phyloP scores from a whole-genome alignment of 2,797 vertebrate genomes.

The Brotogeris chrysoptera region DNA sequence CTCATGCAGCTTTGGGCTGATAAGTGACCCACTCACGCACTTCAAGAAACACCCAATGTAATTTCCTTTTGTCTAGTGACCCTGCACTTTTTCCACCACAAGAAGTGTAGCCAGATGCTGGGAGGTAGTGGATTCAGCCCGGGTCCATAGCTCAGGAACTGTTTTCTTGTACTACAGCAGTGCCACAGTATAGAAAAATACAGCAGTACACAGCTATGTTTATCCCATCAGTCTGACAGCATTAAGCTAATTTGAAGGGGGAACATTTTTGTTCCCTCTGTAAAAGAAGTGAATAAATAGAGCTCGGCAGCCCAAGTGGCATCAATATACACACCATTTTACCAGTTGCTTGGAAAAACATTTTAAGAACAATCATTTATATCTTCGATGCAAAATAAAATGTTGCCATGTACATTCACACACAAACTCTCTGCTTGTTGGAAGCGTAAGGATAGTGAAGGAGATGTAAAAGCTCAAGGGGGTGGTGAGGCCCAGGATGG shows the following conservation, averaged over 20 bases:
- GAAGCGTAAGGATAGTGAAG: not conserved
- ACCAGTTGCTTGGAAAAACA: not conserved
- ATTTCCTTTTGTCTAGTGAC: not conserved
- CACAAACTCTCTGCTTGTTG: not conserved
- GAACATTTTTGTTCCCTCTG: not conserved
- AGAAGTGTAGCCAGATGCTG: not conserved
- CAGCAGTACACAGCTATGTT: not conserved
- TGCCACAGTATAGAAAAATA: not conserved
- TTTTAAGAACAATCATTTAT: not conserved
- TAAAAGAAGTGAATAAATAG: not conserved
- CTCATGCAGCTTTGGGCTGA: not conserved
- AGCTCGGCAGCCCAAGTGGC: not conserved
- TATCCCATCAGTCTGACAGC: not conserved
- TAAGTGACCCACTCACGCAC: rapidly evolving
- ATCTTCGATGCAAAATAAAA: not conserved
- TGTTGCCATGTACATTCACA: not conserved
- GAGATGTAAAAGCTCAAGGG: not conserved
- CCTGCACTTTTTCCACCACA: not conserved
- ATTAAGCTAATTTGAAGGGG: not conserved
- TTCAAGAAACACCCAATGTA: not conserved
- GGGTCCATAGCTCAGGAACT: not conserved
- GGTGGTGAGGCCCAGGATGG: not conserved
- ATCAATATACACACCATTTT: not conserved
- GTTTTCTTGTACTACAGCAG: not conserved
- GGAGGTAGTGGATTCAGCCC: not conserved